Evolutionary conservation across 1,140 invertebrate species (phyloP), one percentile per base, ranked within the genome.

Genomic region (Polyergus mexicanus): DNA sequence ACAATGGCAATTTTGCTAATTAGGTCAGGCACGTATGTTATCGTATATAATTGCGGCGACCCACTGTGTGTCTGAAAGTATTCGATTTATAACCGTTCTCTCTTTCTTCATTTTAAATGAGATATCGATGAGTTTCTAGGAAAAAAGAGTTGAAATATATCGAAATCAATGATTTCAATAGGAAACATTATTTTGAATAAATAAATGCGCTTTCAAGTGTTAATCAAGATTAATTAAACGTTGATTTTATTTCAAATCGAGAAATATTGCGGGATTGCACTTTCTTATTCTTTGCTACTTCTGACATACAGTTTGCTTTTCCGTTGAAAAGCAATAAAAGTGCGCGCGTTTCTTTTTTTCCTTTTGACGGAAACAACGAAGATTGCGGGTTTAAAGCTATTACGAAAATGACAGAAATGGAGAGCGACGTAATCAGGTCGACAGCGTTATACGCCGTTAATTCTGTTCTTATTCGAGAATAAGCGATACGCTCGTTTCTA

Each of bases 1-100:
- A 92, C 89, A 91, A 92, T 91, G 88, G 89, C 84, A 89, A 88
- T 89, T 89, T 86, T 78, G 72, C 77, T 92, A 91, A 91, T 89
- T 91, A 81, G 88, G 88, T 92, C 91, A 89, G 83, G 32, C 69
- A 84, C 77, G 54, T 81, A 80, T 75, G 41, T 47, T 19, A n/a
- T 19, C 44, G 13, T 54, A 32, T 83, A 11, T 44, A 56, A 58
- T 32, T 32, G 32, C 56, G 32, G 35, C 54, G 22, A 66, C 8
- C 32, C 16, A 47, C 35, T n/a, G n/a, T 51, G 5, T 75, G 56
- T 41, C 16, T 47, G 19, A 80, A 81, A 51, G 16, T 54, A 16
- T 60, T 78, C 10, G 35, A 85, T 38, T 77, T 66, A 85, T 41
- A 47, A 4, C 6, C 51, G 7, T 35, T 16, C n/a, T 65, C 10